Base-by-base conservation (phyloP, 1,140 invertebrate genomes). In the Cyclargus thomasi region DNA sequence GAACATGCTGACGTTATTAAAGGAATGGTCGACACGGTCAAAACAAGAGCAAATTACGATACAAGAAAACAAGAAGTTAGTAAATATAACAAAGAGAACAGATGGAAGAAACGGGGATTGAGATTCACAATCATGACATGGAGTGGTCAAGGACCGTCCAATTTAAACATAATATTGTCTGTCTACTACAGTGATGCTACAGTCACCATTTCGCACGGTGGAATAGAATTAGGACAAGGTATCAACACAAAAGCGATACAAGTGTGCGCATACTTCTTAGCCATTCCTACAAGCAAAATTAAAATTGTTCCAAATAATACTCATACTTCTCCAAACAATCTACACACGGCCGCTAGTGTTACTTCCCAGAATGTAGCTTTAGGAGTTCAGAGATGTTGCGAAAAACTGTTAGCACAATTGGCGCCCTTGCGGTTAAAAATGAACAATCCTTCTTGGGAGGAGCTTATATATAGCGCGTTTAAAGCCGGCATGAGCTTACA, bases 221-320 rank as follows among this genome's bases (percentile, higher is more conserved):
- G 96, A 18, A 92, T 96, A 36, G 96, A 97, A 91, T 94, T 95
- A 74, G 96, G 96, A 7, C 96, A 97, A 91, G 96, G 96, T 1
- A 76, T 83, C 10, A 95, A 94, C 71, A 94, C 93, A 0, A 86
- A 78, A 70, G 70, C 79, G 2, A 92, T 93, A 14, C 96, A 97
- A 91, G 93, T 95, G 4, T 94, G 92, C 67, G 96, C 96, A 2
- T 92, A 94, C 77, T 93, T 92, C 2, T 79, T 97, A 0, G 94
- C 93, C 1, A 94, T 97, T 65, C 92, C 95, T 11, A 67, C 97
- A 47, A 92, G 94, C 0, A 91, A 93, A 82, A 88, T 97, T n/a
- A 91, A 86, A 65, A 91, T 97, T 0, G 95, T 95, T 83, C 91
- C 94, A 17, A 93, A 91, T 7, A 73, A 79, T 23, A 74, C 74